Conservation (phyloP, 2,888 invertebrate genomes). For the Gasteruption jaculator region DNA sequence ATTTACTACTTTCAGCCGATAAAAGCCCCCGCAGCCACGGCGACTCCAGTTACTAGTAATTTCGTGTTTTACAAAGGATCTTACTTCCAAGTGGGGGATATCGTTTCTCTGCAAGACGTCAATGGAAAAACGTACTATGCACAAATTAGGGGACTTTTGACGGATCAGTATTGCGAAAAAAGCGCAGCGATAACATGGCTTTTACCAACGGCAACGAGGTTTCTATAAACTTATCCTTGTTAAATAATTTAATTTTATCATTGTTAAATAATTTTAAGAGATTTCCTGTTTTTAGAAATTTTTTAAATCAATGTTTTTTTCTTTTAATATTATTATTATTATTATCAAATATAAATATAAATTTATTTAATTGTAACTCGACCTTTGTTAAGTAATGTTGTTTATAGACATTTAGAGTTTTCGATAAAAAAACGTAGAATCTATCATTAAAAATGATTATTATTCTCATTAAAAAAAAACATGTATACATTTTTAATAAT, state of each 20-base stretch:
- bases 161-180: conserved; percentile 90
- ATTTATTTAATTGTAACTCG: conserved; percentile 11
- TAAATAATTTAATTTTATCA: too few relatives aligned
- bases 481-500: conserved; percentile 7
- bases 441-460: too few relatives aligned
- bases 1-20: conserved; percentile 59
- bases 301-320: conserved; percentile 5
- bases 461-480: too few relatives aligned
- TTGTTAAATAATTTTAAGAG: too few relatives aligned
- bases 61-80: conserved; percentile 74
- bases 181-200: conserved; percentile 91
- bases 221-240: too few relatives aligned
- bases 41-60: conserved; percentile 77
- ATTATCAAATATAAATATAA: conserved; percentile 1
- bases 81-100: conserved; percentile 86
- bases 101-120: conserved; percentile 78
- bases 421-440: too few relatives aligned
- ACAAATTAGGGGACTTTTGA: conserved; percentile 82
- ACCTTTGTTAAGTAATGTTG: too few relatives aligned
- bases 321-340: conserved; percentile 1
- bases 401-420: too few relatives aligned
- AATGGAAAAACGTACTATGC: conserved; percentile 80
- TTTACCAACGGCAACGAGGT: conserved; percentile 73
- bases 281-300: too few relatives aligned
- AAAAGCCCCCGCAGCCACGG: conserved; percentile 76